These are phyloP conservation scores for Diabrotica balteata DNA, from an alignment of 2,888 invertebrate species.

Conservation along the genomic window DNA sequence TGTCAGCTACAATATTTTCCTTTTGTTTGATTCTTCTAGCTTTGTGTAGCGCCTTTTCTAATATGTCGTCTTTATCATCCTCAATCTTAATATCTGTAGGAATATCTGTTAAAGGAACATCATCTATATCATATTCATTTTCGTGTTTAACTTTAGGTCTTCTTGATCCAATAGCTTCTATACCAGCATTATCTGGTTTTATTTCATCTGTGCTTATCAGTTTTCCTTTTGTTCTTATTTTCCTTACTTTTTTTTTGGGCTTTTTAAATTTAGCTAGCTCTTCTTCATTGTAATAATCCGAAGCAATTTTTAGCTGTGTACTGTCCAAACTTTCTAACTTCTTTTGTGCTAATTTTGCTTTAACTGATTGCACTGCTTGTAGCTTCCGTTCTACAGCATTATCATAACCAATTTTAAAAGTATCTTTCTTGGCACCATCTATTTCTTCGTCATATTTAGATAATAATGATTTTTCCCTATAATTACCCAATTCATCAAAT, in stretches of 20 bases:
- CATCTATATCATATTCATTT: conserved; percentile 66
- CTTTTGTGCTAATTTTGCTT: conserved; percentile 70
- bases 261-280: conserved; percentile 92
- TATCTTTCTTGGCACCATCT: conserved; percentile 71
- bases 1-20: conserved; percentile 54
- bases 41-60: conserved; percentile 65
- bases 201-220: conserved; percentile 78
- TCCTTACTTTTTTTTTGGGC: conserved; percentile 79
- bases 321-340: conserved; percentile 77
- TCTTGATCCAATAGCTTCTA: conserved; percentile 50
- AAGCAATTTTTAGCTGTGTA: conserved; percentile 75
- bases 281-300: conserved; percentile 86
- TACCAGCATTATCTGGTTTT: conserved; percentile 48
- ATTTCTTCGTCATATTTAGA: conserved; percentile 96
- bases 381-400: conserved; percentile 65
- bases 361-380: conserved; percentile 60
- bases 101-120: conserved; percentile 63
- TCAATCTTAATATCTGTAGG: conserved; percentile 65
- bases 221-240: conserved; percentile 69
- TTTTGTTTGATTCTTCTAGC: conserved; percentile 67
- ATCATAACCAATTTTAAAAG: conserved; percentile 80
- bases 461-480: conserved; percentile 73
- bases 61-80: conserved; percentile 64
- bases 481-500: conserved; percentile 72
- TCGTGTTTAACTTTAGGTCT: conserved; percentile 48